These are phyloP conservation scores for Microctonus hyperodae DNA, from an alignment of 2,888 invertebrate genomes.

Conservation along the genomic window DNA sequence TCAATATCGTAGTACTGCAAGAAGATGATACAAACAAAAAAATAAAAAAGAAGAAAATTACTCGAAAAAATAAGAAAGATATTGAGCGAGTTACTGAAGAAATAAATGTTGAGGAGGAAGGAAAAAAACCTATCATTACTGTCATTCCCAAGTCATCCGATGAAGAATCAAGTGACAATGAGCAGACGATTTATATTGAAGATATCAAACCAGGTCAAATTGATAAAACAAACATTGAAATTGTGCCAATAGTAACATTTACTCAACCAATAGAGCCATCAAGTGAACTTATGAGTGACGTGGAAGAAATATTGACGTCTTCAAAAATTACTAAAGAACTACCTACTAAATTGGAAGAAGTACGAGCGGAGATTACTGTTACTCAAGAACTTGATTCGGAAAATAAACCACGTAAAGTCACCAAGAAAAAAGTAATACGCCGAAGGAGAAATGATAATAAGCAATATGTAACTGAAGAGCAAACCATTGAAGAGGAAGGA, in stretches of 20 bases:
- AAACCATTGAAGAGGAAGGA: conserved; percentile 39
- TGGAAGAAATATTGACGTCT: too few relatives aligned
- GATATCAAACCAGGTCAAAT: conserved; percentile 52
- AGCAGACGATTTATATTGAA: too few relatives aligned
- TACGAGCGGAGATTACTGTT: conserved; percentile 50
- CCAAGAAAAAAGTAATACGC: conserved; percentile 37
- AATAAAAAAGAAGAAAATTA: conserved; percentile 57
- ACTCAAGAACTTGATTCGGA: conserved; percentile 46
- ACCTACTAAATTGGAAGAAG: conserved; percentile 49
- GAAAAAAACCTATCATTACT: conserved; percentile 58
- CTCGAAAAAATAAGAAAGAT: conserved; percentile 54
- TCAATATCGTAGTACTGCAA: conserved; percentile 31
- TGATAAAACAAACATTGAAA: conserved; percentile 53
- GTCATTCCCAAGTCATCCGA: conserved; percentile 55
- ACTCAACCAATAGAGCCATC: conserved; percentile 29
- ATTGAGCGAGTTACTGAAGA: conserved; percentile 62
- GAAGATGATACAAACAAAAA: conserved; percentile 44
- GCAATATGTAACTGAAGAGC: conserved; percentile 52
- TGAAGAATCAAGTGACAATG: conserved; percentile 37
- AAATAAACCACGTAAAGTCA: conserved; percentile 49
- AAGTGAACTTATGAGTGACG: too few relatives aligned
- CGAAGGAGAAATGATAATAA: conserved; percentile 45
- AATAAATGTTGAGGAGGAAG: conserved; percentile 59
- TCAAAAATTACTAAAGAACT: too few relatives aligned
- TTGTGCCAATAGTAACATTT: conserved; percentile 31